These are phyloP conservation scores for Epinephelus malabaricus DNA, from an alignment of 2,797 vertebrate species.

Conservation along the genomic window DNA sequence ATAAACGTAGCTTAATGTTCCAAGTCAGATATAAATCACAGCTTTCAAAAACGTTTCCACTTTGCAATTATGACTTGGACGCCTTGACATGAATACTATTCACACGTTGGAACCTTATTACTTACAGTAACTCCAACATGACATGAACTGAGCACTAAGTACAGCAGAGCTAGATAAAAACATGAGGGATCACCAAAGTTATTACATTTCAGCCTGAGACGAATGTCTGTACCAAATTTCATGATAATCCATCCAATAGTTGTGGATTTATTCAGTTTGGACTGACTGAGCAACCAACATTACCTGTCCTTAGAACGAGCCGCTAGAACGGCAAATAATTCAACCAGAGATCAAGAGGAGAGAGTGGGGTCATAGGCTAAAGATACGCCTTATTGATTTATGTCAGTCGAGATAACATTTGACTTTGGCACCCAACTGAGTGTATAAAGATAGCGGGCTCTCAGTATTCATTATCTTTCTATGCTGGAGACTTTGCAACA, in stretches of 20 bases:
- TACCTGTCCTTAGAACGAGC: neutral
- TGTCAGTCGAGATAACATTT: conserved; percentile 16
- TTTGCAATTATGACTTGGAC: neutral
- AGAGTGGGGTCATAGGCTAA: neutral
- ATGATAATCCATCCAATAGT: neutral
- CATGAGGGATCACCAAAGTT: no score
- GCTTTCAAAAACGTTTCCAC: neutral
- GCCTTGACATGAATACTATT: neutral
- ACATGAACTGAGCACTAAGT: no score
- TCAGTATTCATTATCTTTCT: conserved; percentile 1
- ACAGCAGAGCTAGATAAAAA: no score
- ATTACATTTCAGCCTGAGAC: no score
- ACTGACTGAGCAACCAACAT: neutral
- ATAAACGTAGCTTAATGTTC: no score
- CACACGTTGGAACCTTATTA: neutral
- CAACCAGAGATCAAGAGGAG: neutral
- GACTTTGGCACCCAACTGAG: conserved; percentile 1
- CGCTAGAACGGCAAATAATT: neutral
- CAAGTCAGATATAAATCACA: neutral
- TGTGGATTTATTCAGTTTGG: neutral
- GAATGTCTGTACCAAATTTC: neutral
- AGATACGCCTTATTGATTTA: conserved; percentile 24
- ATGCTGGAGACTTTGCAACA: neutral
- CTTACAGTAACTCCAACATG: no score
- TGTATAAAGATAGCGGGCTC: neutral